Evolutionary conservation across 1,140 invertebrate species (phyloP).

Genomic region (Ips nitidus): DNA sequence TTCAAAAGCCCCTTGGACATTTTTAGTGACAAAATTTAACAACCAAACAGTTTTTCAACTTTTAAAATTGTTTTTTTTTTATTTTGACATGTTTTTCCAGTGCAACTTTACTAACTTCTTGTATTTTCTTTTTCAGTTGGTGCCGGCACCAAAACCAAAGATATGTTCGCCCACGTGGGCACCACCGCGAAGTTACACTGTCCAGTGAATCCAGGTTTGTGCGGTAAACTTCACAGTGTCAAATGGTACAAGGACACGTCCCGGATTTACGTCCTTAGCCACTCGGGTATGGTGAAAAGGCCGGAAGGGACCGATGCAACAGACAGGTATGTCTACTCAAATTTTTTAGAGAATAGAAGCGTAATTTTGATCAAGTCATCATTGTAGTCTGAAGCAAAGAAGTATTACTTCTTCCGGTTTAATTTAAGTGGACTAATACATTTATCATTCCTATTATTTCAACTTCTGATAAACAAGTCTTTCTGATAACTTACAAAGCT

Average conservation of each 20-base stretch:
- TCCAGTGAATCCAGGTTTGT: conserved; percentile 71
- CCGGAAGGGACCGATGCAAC: conserved; percentile 70
- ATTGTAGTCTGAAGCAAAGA: too few species aligned
- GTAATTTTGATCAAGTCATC: too few species aligned
- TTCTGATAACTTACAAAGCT: too few species aligned
- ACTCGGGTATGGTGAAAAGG: conserved; percentile 68
- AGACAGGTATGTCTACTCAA: conserved; percentile 63
- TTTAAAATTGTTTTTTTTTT: too few species aligned
- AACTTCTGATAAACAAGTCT: too few species aligned
- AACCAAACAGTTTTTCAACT: too few species aligned
- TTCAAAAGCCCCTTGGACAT: too few species aligned
- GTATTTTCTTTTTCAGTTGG: conserved; percentile 43
- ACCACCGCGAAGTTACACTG: conserved; percentile 73
- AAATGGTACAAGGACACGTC: conserved; percentile 85
- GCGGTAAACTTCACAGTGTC: conserved; percentile 82
- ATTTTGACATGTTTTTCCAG: too few species aligned
- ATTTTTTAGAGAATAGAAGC: not conserved
- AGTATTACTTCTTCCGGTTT: too few species aligned
- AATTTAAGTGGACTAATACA: too few species aligned
- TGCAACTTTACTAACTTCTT: not conserved
- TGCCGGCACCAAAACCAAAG: conserved; percentile 40
- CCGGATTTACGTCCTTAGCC: conserved; percentile 83
- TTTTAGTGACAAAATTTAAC: too few species aligned
- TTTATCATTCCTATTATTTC: too few species aligned
- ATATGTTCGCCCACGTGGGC: conserved; percentile 55